Conservation (phyloP, 2,888 invertebrate genomes). For the Lepidocyrtoides sp. region DNA sequence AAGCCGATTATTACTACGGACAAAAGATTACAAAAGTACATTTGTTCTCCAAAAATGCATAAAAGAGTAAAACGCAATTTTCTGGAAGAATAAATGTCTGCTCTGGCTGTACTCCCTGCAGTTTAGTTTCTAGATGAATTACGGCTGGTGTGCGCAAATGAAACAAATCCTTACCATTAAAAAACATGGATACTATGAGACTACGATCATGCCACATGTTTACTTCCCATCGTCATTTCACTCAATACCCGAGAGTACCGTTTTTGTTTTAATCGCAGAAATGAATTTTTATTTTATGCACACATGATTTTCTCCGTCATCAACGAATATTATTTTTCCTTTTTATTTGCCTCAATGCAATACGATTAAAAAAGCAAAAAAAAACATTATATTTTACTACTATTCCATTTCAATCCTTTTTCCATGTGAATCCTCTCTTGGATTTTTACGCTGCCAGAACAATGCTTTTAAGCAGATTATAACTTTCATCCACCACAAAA, state of each 20-base stretch:
- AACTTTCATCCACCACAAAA: neutral
- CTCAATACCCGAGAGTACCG: neutral
- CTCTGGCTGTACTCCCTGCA: neutral
- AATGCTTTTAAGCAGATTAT: constrained; percentile 29
- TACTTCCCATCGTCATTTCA: neutral
- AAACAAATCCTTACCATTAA: neutral
- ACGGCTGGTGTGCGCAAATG: neutral
- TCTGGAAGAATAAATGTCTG: neutral
- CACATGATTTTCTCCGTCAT: neutral
- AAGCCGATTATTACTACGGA: constrained; percentile 10
- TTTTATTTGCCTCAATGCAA: neutral
- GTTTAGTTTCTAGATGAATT: neutral
- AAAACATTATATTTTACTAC: neutral
- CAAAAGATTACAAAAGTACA: constrained; percentile 8
- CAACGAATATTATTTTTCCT: neutral
- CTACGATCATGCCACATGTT: neutral
- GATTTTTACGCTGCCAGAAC: neutral
- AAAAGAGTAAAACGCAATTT: neutral
- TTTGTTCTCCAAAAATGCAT: neutral
- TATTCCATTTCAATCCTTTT: constrained; percentile 10
- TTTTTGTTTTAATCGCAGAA: neutral
- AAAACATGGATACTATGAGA: neutral
- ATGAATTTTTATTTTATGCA: neutral
- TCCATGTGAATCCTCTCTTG: neutral
- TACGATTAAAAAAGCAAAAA: neutral